Evolutionary conservation across 2,888 invertebrate species (phyloP).

Genomic region (Nymphalis urticae): DNA sequence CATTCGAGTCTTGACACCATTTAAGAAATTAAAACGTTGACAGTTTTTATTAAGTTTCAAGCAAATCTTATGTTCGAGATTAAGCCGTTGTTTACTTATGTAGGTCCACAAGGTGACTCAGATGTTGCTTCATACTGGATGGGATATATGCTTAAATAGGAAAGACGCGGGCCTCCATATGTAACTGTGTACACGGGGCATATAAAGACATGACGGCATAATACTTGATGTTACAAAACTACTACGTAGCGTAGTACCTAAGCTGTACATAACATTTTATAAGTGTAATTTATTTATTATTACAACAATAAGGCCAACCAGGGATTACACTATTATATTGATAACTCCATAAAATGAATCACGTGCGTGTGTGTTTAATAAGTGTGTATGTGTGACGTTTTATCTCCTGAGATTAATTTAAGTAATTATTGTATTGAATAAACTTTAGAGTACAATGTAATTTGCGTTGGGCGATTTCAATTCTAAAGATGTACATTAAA

Average conservation of each 20-base stretch:
- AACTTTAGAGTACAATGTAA: no score
- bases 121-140: conserved; percentile 55
- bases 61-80: conserved; percentile 30
- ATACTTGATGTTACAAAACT: conserved; percentile 30
- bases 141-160: conserved; percentile 51
- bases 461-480: no score
- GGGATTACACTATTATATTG: no score
- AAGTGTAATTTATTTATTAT: not conserved
- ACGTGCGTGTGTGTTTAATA: no score
- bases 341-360: no score
- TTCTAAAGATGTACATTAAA: no score
- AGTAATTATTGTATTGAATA: no score
- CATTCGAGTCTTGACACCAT: conserved; percentile 9
- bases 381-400: no score
- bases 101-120: conserved; percentile 68
- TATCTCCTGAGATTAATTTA: no score
- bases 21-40: conserved; percentile 6
- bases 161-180: conserved; percentile 51
- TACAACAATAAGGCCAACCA: no score
- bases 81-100: conserved; percentile 39
- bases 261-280: not conserved
- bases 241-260: not conserved
- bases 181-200: conserved; percentile 60
- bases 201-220: conserved; percentile 41
- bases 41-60: conserved; percentile 29